These are phyloP conservation scores for Mus pahari DNA, from an alignment of 2,113 vertebrate genomes.

Conservation along the genomic window DNA sequence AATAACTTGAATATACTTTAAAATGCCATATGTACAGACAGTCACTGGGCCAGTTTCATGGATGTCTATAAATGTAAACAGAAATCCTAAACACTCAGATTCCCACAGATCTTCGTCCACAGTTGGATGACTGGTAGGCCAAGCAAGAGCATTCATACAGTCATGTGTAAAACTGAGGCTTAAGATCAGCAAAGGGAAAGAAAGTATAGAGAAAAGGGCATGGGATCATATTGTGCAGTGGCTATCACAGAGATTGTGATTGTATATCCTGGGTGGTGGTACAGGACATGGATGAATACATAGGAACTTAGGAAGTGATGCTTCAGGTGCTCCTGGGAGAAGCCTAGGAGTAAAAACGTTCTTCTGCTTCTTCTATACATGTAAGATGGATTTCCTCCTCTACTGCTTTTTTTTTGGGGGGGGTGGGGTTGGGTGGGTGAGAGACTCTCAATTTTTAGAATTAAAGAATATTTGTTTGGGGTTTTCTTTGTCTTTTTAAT, in stretches of 20 bases:
- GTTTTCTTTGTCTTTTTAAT: not conserved
- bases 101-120: not conserved
- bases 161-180: not conserved
- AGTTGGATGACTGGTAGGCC: not conserved
- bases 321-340: not conserved
- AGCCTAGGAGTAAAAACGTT: not conserved
- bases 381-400: not conserved
- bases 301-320: not conserved
- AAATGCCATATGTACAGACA: not conserved
- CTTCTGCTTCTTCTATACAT: accelerated
- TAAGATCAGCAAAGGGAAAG: not conserved
- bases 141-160: not conserved
- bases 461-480: not conserved
- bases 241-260: not conserved
- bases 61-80: not conserved
- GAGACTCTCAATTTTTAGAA: not conserved
- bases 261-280: not conserved
- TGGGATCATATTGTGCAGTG: not conserved
- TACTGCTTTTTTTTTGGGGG: not conserved
- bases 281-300: not conserved
- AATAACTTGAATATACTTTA: not conserved
- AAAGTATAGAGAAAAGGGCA: not conserved
- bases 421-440: too few relatives aligned
- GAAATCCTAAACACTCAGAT: not conserved
- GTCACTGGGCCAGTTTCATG: not conserved